phyloP scores from a whole-genome alignment of 2,888 invertebrate species.

The Ophion slaviceki region DNA sequence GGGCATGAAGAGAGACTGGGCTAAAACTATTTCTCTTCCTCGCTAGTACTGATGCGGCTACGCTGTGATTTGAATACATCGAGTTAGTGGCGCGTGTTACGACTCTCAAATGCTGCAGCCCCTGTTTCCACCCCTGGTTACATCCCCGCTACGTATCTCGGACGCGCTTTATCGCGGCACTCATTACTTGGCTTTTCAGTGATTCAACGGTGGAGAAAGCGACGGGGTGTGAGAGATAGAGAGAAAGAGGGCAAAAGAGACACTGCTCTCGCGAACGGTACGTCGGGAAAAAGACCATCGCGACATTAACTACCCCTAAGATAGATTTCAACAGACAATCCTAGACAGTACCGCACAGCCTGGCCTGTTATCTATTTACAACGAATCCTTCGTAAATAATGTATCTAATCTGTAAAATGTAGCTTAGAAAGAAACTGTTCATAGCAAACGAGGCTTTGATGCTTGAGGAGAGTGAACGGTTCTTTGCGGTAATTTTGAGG shows the following conservation, averaged over 20 bases:
- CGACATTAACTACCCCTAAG: slow-evolving; percentile 26
- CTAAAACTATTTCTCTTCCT: slow-evolving; percentile 81
- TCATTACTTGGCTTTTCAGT: slow-evolving; percentile 70
- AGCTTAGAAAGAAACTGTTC: neutral
- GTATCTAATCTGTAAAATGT: slow-evolving; percentile 8
- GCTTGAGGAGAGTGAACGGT: neutral
- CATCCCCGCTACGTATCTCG: slow-evolving; percentile 46
- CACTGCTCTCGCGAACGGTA: slow-evolving; percentile 29
- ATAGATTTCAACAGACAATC: slow-evolving; percentile 46
- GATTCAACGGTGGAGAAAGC: slow-evolving; percentile 50
- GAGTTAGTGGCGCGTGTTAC: slow-evolving; percentile 82
- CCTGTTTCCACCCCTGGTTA: slow-evolving; percentile 54
- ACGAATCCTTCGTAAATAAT: neutral
- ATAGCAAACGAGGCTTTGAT: neutral
- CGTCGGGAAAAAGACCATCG: neutral
- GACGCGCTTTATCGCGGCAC: slow-evolving; percentile 63
- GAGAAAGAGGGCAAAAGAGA: slow-evolving; percentile 30
- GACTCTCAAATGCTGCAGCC: slow-evolving; percentile 74
- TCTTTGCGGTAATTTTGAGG: slow-evolving; percentile 16
- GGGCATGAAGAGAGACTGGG: slow-evolving; percentile 1
- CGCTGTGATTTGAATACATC: slow-evolving; percentile 83
- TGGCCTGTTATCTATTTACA: neutral
- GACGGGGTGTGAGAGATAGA: slow-evolving; percentile 8
- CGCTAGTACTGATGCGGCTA: slow-evolving; percentile 69
- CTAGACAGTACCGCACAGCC: neutral